Base-by-base conservation (phyloP, 2,888 invertebrate genomes). In the Erebia aethiops region DNA sequence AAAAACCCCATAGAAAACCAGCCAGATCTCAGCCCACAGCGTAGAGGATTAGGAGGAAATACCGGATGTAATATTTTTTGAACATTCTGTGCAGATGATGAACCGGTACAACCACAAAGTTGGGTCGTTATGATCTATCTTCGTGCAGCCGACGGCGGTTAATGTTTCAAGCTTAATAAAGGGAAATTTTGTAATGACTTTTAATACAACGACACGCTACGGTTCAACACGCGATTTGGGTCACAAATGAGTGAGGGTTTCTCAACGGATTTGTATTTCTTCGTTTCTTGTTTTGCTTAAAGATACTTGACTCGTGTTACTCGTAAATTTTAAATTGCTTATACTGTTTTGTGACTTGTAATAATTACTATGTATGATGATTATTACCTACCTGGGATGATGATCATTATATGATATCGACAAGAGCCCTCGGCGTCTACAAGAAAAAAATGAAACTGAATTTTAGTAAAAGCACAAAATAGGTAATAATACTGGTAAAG, bases 101-200 rank as follows among this genome's bases (percentile, higher is more conserved):
- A 81, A 82, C 82, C 80, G 83, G 87, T 87, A 86, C 85, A 75
- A 79, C 74, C 77, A 75, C 76, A 78, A 91, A 91, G 85, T 91
- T 91, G 80, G 84, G 81, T 84, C 88, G 87, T 90, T 91, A 89
- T 90, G 90, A 90, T 89, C 85, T 87, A 86, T 87, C 87, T 91
- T 87, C 90, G 88, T 91, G 90, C 87, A 84, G 85, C 86, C 82
- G 82, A 81, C 82, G 82, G 81, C 77, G 80, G 86, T 85, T 89
- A 90, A 91, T 90, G 88, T 89, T 90, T 85, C 86, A 84, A 79
- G 78, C 87, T 89, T 90, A 89, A 89, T 92, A 92, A 91, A 90
- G 90, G 88, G 81, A 90, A 88, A 89, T 91, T 90, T 86, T 87
- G 87, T 91, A 91, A 91, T 91, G 89, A 90, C 87, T 89, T 86